phyloP scores from a whole-genome alignment of 1,140 invertebrate species.

The Neodiprion lecontei region DNA sequence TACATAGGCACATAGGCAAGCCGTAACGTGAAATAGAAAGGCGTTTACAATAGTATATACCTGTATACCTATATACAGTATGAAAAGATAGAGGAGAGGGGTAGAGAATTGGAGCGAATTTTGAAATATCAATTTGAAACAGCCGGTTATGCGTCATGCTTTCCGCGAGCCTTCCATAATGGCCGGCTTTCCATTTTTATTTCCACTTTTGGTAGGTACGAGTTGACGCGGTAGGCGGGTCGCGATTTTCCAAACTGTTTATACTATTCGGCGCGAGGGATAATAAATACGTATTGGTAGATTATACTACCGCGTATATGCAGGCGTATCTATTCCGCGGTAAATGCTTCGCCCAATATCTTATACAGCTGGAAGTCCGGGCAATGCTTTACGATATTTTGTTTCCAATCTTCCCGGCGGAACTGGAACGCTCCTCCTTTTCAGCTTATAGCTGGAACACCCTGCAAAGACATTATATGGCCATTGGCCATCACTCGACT shows the following conservation, averaged over 20 bases:
- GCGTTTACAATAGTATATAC: background rate
- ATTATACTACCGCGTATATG: conserved; percentile 21
- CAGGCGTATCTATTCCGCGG: background rate
- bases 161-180: conserved; percentile 47
- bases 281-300: conserved; percentile 31
- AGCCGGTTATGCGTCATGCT: conserved; percentile 54
- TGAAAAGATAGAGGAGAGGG: no score
- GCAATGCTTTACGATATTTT: conserved; percentile 52
- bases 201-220: conserved; percentile 43
- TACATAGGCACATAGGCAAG: no score
- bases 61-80: background rate
- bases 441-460: no score
- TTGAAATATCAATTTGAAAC: conserved; percentile 56
- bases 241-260: background rate
- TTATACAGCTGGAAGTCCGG: background rate
- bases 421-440: no score
- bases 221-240: background rate
- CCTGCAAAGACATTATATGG: background rate
- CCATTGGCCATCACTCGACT: background rate
- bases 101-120: conserved; percentile 10
- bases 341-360: conserved; percentile 4
- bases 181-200: conserved; percentile 58
- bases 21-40: no score
- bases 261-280: conserved; percentile 15
- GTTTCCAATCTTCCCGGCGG: conserved; percentile 44